These are phyloP conservation scores for Corella eumyota DNA, from an alignment of 23 tunicate genomes.

Conservation along the genomic window DNA sequence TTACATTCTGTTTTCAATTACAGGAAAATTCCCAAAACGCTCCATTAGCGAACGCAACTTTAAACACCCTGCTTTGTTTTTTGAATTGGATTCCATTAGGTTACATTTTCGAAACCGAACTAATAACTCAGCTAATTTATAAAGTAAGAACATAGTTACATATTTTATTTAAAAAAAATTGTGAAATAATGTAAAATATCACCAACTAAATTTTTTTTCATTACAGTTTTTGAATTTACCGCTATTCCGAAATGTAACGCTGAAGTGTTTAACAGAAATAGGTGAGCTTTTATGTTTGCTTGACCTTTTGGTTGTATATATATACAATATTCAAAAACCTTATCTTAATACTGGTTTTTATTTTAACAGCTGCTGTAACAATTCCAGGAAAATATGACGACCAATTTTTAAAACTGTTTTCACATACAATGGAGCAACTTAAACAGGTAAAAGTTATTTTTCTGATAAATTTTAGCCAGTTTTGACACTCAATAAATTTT, in stretches of 20 bases:
- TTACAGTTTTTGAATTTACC: constrained; percentile 82
- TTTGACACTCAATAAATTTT: too few species aligned
- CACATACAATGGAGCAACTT: constrained; percentile 83
- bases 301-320: not conserved
- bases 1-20: not conserved
- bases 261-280: constrained; percentile 97
- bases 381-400: constrained; percentile 79
- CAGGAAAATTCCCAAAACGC: constrained; percentile 95
- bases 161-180: not conserved
- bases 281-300: constrained; percentile 25
- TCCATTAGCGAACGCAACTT: constrained; percentile 76
- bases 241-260: constrained; percentile 90
- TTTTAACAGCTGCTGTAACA: constrained; percentile 75
- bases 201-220: not conserved
- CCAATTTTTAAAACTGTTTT: constrained; percentile 70
- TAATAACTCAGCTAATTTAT: constrained; percentile 69
- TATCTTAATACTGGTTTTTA: too few species aligned
- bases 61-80: constrained; percentile 90
- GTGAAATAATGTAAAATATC: not conserved
- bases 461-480: not conserved
- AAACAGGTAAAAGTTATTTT: constrained; percentile 46
- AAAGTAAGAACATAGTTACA: constrained; percentile 14
- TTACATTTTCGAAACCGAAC: constrained; percentile 89
- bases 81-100: constrained; percentile 99
- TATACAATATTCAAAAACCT: too few species aligned